Conservation (phyloP, 1,140 invertebrate genomes). For the Drosophila mauritiana region DNA sequence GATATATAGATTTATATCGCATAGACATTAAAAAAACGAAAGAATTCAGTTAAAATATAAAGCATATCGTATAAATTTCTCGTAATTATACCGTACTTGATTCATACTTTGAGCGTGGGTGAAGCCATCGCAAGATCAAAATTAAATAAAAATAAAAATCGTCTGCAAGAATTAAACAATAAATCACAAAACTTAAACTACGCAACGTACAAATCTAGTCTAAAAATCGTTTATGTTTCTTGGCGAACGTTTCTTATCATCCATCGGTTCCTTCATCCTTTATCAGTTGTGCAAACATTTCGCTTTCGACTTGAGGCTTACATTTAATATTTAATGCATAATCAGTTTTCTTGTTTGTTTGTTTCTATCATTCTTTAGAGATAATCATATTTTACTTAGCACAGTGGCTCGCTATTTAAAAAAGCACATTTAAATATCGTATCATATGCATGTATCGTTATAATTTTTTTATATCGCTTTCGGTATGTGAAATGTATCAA, state of each 20-base stretch:
- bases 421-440: constrained; percentile 64
- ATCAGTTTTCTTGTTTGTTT: constrained; percentile 68
- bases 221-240: constrained; percentile 57
- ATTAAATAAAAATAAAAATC: constrained; percentile 56
- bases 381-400: constrained; percentile 50
- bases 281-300: constrained; percentile 33
- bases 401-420: constrained; percentile 50
- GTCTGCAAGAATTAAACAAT: constrained; percentile 75
- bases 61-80: constrained; percentile 55
- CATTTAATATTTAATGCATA: constrained; percentile 61
- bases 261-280: constrained; percentile 20
- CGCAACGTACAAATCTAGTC: constrained; percentile 73
- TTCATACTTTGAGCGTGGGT: constrained; percentile 41
- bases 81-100: constrained; percentile 19
- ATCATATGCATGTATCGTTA: constrained; percentile 27
- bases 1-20: constrained; percentile 34
- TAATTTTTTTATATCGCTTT: constrained; percentile 29
- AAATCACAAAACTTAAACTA: constrained; percentile 83
- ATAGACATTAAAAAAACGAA: constrained; percentile 47
- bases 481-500: constrained; percentile 74
- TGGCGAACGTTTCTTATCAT: constrained; percentile 20
- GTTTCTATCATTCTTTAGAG: constrained; percentile 25
- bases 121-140: constrained; percentile 37
- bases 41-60: constrained; percentile 64
- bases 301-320: constrained; percentile 68